Conservation (phyloP, 2,888 invertebrate species). For the Scaptomyza cyrtandrae region DNA sequence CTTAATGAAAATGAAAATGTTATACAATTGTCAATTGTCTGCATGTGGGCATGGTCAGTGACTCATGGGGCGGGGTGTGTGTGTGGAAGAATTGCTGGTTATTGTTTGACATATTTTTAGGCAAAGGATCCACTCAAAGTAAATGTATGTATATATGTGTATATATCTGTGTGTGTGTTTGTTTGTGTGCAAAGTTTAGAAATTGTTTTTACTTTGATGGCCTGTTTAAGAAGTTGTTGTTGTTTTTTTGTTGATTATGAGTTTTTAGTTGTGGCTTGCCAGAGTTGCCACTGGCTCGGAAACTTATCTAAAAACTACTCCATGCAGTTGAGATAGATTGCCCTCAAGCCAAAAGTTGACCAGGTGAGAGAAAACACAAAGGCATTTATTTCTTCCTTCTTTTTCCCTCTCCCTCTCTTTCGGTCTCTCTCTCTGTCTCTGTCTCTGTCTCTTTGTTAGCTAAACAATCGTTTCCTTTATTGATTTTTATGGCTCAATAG, state of each 20-base stretch:
- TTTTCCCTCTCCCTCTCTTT: not conserved
- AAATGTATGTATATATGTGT: not conserved
- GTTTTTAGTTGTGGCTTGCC: conserved; percentile 14
- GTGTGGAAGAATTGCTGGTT: not conserved
- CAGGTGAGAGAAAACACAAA: conserved; percentile 56
- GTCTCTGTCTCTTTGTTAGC: not conserved
- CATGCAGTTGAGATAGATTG: conserved; percentile 6
- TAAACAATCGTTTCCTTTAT: conserved; percentile 62
- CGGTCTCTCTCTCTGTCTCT: not conserved
- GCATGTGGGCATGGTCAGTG: not conserved
- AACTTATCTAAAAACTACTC: not conserved
- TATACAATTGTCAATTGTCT: conserved; percentile 61
- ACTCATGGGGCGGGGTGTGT: not conserved
- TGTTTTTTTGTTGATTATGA: conserved; percentile 20
- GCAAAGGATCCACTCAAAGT: conserved; percentile 35
- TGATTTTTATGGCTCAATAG: conserved; percentile 77
- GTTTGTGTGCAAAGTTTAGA: conserved; percentile 9
- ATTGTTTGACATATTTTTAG: conserved; percentile 63
- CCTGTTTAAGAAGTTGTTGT: not conserved
- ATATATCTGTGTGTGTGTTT: not conserved
- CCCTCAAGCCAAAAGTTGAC: not conserved
- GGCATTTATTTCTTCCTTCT: conserved; percentile 7
- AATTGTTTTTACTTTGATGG: conserved; percentile 10
- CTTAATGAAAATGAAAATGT: conserved; percentile 36
- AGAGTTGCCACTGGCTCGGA: conserved; percentile 10